phyloP scores from a whole-genome alignment of 2,797 vertebrate species.

The Enteromius trimaculatus region DNA sequence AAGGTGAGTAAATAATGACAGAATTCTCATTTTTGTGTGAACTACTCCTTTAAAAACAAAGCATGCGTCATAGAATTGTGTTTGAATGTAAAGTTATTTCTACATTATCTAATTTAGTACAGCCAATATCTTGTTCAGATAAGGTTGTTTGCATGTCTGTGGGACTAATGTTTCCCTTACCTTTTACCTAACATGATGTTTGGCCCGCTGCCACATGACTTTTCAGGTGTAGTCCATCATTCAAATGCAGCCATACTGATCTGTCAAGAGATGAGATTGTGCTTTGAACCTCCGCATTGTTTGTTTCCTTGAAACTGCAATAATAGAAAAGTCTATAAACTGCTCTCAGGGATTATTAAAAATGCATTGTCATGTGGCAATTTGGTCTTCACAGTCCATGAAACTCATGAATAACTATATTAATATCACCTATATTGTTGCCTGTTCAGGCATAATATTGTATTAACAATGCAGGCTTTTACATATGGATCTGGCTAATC shows the following conservation, averaged over 20 bases:
- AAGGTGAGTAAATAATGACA: no score
- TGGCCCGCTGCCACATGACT: slow-evolving; percentile 18
- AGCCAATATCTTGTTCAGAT: neutral
- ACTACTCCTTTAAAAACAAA: no score
- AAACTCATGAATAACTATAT: slow-evolving; percentile 71
- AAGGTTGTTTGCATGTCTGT: neutral
- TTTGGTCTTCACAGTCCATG: slow-evolving; percentile 68
- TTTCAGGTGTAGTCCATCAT: slow-evolving; percentile 52
- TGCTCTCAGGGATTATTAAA: slow-evolving; percentile 63
- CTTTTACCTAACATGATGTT: neutral
- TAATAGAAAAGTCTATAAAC: slow-evolving; percentile 51
- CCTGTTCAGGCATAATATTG: slow-evolving; percentile 66
- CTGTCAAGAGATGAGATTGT: slow-evolving; percentile 49
- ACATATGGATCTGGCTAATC: slow-evolving; percentile 63
- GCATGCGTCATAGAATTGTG: no score
- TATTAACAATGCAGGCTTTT: slow-evolving; percentile 60
- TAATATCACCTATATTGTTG: slow-evolving; percentile 68
- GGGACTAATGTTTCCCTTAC: neutral
- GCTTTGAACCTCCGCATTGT: slow-evolving; percentile 54
- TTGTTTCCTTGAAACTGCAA: slow-evolving; percentile 48
- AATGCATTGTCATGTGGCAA: slow-evolving; percentile 67
- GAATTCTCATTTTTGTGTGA: no score
- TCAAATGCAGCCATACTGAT: slow-evolving; percentile 55
- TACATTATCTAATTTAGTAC: neutral
- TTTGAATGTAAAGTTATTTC: neutral